Evolutionary conservation across 1,140 invertebrate species (phyloP), one percentile per base, ranked within the genome.

Genomic region (Drosophila nikananu): DNA sequence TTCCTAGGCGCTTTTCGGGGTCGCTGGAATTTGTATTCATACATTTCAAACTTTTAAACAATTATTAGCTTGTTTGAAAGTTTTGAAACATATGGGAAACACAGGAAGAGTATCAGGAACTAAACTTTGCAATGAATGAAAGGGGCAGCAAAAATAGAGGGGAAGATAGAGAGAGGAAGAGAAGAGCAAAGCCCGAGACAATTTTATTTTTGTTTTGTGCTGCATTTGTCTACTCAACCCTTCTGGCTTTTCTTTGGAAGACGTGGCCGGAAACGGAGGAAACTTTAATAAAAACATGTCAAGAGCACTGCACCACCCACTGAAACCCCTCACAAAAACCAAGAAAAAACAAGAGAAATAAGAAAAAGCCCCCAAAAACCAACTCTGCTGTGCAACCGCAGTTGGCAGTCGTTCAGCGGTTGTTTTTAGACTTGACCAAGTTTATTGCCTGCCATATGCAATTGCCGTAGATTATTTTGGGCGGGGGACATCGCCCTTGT

Each of bases 241-340:
- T 41, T 17, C 17, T 10, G 17, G 17, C 8, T 27, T 35, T 42
- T 23, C 52, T 55, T 25, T 19, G 32, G 23, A 25, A 42, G 49
- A 74, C 71, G 57, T 73, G 70, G 67, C 70, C 70, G 72, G 71
- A 75, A 74, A 73, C 39, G 74, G 30, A 77, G 65, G 65, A 84
- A 89, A 89, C 83, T 87, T 87, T 83, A 87, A 87, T 83, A 87
- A 83, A 83, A 87, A 87, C 84, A 87, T 87, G 84, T 87, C 84
- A 87, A 87, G 83, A 81, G 86, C 81, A 89, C 81, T 49, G 3
- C 52, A 52, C 30, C 30, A 13, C 30, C 39, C 17, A 1, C 39
- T n/a, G 17, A 12, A 12, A 21, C 21, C n/a, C 12, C 10, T 12
- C 12, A 21, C 39, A 48, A 49, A 15, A 17, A n/a, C n/a, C n/a